These are phyloP conservation scores for Ryuthela nishihirai DNA, from an alignment of 2,888 invertebrate species.

Conservation along the genomic window DNA sequence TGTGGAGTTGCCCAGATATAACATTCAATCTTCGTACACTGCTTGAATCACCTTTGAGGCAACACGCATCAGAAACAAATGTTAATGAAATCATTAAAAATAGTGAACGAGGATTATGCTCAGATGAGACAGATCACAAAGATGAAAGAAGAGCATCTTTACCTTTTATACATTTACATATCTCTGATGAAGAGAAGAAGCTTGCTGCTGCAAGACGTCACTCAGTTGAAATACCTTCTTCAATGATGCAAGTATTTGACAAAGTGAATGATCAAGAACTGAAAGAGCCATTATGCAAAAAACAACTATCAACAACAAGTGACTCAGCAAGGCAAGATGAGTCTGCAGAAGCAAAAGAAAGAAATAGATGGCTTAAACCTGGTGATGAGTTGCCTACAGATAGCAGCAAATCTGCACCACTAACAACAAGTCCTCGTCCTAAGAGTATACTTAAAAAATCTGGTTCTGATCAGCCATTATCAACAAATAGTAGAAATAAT, in stretches of 20 bases:
- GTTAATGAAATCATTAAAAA: constrained; percentile 10
- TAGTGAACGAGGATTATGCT: too few species aligned
- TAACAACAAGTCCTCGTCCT: constrained; percentile 19
- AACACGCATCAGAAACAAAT: constrained; percentile 60
- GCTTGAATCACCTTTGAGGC: constrained; percentile 72
- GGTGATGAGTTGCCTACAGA: constrained; percentile 16
- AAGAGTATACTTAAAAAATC: constrained; percentile 33
- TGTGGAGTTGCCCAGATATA: constrained; percentile 39
- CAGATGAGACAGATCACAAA: not conserved
- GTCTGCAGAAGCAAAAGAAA: not conserved
- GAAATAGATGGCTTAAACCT: not conserved
- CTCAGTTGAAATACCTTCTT: constrained; percentile 21
- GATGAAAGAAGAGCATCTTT: constrained; percentile 11
- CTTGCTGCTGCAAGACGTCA: constrained; percentile 21
- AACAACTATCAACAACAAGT: not conserved
- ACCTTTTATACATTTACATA: not conserved
- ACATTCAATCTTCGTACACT: constrained; percentile 53
- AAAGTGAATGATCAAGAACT: too few species aligned
- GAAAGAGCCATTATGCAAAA: too few species aligned
- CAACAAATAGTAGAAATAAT: not conserved
- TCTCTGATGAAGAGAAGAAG: constrained; percentile 11
- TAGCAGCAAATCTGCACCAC: constrained; percentile 26
- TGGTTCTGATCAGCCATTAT: constrained; percentile 28
- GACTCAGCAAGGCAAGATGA: not conserved
- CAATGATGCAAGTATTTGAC: constrained; percentile 4